Percentiles rank a stretch among this genome's conserved stretches.
phyloP scores from a whole-genome alignment of 2,888 invertebrate genomes.

The Caprella mutica region DNA sequence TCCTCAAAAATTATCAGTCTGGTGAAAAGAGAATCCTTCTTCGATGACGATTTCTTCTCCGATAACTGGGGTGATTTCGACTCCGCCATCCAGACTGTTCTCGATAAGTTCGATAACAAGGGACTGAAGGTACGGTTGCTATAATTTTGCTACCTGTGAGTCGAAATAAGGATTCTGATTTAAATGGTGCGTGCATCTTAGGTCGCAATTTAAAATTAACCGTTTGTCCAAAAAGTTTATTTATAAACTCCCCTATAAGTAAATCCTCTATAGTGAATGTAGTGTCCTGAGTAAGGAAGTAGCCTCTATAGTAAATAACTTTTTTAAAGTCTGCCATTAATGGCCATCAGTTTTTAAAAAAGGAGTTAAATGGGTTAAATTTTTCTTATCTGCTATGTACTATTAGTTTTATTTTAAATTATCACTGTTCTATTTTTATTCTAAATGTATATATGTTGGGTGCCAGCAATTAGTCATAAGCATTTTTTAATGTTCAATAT shows the following conservation, averaged over 20 bases:
- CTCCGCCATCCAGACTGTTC: slow-evolving; percentile 24
- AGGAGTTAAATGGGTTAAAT: not conserved
- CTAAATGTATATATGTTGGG: no score
- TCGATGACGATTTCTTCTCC: slow-evolving; percentile 30
- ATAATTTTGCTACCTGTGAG: no score
- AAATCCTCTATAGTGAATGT: no score
- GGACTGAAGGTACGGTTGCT: slow-evolving; percentile 15
- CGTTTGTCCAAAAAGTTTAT: no score
- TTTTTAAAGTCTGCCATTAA: not conserved
- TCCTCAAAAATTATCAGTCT: slow-evolving; percentile 17
- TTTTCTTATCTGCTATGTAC: not conserved
- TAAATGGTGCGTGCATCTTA: no score
- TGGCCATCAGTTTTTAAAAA: no score
- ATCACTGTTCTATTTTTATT: not conserved
- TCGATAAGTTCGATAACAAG: slow-evolving; percentile 28
- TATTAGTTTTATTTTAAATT: not conserved
- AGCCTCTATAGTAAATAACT: not conserved
- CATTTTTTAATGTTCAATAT: no score
- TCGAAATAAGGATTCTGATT: no score
- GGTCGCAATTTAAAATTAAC: no score
- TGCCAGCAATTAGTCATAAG: no score
- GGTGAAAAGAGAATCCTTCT: slow-evolving; percentile 26
- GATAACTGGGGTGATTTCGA: slow-evolving; percentile 32
- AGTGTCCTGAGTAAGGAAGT: no score
- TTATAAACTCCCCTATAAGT: no score